Percentiles rank a stretch among this genome's conserved stretches.
Conservation (phyloP, 2,113 vertebrate genomes). For the Hystrix brachyura region DNA sequence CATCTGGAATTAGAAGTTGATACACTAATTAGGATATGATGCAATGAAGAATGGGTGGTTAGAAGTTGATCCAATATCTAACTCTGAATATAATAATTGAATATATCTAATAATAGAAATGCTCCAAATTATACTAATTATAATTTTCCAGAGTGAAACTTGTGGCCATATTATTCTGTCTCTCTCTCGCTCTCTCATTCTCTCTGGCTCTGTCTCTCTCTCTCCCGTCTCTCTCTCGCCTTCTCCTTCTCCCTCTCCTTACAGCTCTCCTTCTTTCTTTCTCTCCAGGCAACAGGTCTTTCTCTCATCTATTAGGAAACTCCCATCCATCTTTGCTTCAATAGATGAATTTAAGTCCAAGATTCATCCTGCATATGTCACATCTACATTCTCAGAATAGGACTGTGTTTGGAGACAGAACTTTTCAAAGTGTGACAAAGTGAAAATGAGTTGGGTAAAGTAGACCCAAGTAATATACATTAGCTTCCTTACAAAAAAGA, state of each 20-base stretch:
- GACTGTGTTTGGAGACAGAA: neutral
- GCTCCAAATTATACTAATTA: neutral
- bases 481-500: too few species aligned
- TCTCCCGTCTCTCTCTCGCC: neutral
- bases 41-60: neutral
- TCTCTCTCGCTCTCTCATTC: neutral
- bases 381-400: neutral
- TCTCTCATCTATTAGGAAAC: neutral
- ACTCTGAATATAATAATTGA: neutral
- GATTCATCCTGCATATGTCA: neutral
- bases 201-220: neutral
- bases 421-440: neutral
- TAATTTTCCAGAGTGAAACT: neutral
- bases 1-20: neutral
- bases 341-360: neutral
- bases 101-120: neutral
- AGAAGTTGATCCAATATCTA: neutral
- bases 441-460: neutral
- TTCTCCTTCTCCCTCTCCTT: too few species aligned
- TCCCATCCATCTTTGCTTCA: neutral
- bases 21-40: neutral
- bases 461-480: too few species aligned
- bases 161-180: neutral
- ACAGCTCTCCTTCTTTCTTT: too few species aligned
- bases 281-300: neutral